Evolutionary conservation across 2,113 vertebrate species (phyloP).

Genomic region (Siphamia tubifer): DNA sequence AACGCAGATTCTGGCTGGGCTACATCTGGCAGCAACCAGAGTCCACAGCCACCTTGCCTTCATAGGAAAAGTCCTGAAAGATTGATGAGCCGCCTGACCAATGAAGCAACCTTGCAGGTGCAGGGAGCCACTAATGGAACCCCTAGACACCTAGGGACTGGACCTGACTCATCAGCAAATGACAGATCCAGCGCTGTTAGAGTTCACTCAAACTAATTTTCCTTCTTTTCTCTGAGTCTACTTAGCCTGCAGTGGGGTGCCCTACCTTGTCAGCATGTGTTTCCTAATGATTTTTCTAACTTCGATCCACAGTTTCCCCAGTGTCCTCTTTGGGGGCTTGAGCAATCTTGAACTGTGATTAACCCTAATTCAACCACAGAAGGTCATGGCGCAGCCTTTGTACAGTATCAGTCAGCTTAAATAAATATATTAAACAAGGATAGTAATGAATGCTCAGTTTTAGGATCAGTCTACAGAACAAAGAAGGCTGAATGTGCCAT

Average conservation of each 20-base stretch:
- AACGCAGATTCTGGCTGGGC: constrained; percentile 33
- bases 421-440: constrained; percentile 11
- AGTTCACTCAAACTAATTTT: not conserved
- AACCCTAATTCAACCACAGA: constrained; percentile 29
- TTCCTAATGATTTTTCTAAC: constrained; percentile 25
- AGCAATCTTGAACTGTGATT: constrained; percentile 51
- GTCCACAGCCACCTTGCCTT: constrained; percentile 33
- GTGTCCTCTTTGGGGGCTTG: constrained; percentile 24
- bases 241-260: not conserved
- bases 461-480: constrained; percentile 3
- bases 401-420: constrained; percentile 7
- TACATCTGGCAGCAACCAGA: constrained; percentile 26
- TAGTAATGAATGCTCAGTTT: not conserved
- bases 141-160: constrained; percentile 9
- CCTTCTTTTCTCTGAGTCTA: not conserved
- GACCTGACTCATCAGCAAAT: constrained; percentile 28
- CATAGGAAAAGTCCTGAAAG: constrained; percentile 52
- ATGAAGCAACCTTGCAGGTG: constrained; percentile 20
- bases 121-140: constrained; percentile 51
- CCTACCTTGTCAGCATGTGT: constrained; percentile 9
- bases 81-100: constrained; percentile 52
- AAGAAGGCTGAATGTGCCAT: not conserved
- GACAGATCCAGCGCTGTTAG: constrained; percentile 10
- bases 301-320: constrained; percentile 9
- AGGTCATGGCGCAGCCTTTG: not conserved